phyloP scores from a whole-genome alignment of 2,113 vertebrate species.

The Forbesichthys agassizii region DNA sequence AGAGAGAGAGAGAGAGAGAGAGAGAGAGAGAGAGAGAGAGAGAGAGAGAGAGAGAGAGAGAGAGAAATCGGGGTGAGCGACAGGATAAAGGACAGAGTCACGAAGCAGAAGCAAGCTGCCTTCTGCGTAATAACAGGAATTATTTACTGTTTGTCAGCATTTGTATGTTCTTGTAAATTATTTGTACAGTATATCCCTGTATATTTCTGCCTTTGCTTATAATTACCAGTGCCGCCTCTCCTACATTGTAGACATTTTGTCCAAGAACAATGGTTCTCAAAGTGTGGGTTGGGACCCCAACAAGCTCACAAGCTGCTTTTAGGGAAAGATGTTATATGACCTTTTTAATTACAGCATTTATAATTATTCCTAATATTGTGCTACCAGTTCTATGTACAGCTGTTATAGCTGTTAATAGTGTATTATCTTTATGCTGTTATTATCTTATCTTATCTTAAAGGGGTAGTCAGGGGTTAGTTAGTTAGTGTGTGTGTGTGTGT shows the following conservation, averaged over 20 bases:
- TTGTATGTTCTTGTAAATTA: neutral
- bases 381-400: too few relatives aligned
- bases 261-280: too few relatives aligned
- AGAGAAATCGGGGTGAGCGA: conserved; percentile 28
- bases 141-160: conserved; percentile 8
- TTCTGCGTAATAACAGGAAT: conserved; percentile 38
- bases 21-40: conserved; percentile 23
- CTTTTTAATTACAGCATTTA: too few relatives aligned
- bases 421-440: neutral
- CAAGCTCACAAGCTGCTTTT: too few relatives aligned
- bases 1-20: conserved; percentile 32
- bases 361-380: too few relatives aligned
- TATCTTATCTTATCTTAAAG: neutral
- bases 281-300: too few relatives aligned
- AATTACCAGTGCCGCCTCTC: too few relatives aligned
- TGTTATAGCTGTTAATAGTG: neutral
- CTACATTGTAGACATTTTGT: too few relatives aligned
- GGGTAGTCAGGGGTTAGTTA: too few relatives aligned
- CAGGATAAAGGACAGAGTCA: conserved; percentile 31
- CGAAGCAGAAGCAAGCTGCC: conserved; percentile 61
- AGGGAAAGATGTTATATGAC: too few relatives aligned
- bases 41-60: conserved; percentile 48
- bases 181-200: conserved; percentile 3
- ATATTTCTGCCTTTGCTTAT: neutral
- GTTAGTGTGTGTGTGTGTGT: conserved; percentile 1